phyloP scores from a whole-genome alignment of 2,888 invertebrate genomes.

The Leptinotarsa haldemani region DNA sequence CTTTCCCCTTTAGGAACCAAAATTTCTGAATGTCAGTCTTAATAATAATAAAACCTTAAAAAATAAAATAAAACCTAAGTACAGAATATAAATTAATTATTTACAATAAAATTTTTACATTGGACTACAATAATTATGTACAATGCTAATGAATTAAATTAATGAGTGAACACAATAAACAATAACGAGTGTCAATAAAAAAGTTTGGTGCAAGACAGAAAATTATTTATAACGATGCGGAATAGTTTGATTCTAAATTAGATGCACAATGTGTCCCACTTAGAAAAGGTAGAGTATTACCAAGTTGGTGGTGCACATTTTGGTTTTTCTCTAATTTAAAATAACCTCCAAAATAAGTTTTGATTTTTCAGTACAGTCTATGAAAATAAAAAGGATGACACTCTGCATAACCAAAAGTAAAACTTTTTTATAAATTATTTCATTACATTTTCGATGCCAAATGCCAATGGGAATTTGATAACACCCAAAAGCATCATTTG shows the following conservation, averaged over 20 bases:
- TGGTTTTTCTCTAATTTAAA: not conserved
- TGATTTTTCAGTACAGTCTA: not conserved
- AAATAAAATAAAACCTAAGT: constrained; percentile 57
- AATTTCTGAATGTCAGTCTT: constrained; percentile 66
- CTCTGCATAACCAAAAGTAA: constrained; percentile 11
- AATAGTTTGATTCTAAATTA: not conserved
- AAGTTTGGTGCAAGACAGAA: constrained; percentile 35
- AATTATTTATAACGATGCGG: constrained; percentile 28
- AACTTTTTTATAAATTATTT: not conserved
- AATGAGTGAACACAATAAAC: constrained; percentile 46
- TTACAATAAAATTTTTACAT: constrained; percentile 59
- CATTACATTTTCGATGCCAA: not conserved
- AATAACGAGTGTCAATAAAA: constrained; percentile 40
- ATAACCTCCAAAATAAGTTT: too few species aligned
- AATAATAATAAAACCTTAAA: constrained; percentile 63
- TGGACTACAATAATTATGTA: constrained; percentile 53
- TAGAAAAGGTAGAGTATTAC: not conserved
- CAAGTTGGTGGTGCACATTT: not conserved
- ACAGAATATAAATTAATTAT: constrained; percentile 59
- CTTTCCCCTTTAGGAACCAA: constrained; percentile 66
- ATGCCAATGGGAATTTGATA: not conserved
- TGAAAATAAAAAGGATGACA: not conserved
- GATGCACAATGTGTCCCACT: constrained; percentile 21
- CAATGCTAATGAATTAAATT: constrained; percentile 43
- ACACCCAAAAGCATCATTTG: not conserved